Evolutionary conservation across 2,797 vertebrate genomes (phyloP), one percentile per base, ranked within the genome.

Genomic region (Crocidura indochinensis): DNA sequence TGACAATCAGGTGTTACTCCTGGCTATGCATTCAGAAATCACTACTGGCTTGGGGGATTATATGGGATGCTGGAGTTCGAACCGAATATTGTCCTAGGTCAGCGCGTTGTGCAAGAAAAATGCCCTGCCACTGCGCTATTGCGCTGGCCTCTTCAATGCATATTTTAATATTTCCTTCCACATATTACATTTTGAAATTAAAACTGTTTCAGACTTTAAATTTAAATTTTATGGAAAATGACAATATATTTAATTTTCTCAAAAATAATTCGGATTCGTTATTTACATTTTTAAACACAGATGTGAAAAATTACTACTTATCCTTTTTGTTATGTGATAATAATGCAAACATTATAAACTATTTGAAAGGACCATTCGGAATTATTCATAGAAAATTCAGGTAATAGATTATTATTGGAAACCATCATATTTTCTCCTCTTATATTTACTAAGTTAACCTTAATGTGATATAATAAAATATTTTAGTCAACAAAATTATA

Each of bases 231-330:
- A 56, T 76, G 6, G 3, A 76, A 85, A 89, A 75, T 91, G 44
- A 84, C 46, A 38, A 5, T 26, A 29, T 84, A 72, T 80, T 83
- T 56, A 56, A 78, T 84, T 89, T 87, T 76, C 1, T 22, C 44
- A 75, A 60, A 60, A 56, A 60, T 86, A 38, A 88, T 77, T 77
- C 49, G 31, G 6, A 46, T 31, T 9, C 56, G 38, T 38, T 38
- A 38, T 75, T 6, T 67, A 72, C 74, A 87, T 11, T 27, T 11
- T 11, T 64, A 3, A 38, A 0, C 68, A 31, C 67, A 79, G 27
- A 44, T 27, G 10, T 88, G 6, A 79, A 12, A 22, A 92, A 47
- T 69, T 79, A 65, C 19, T 49, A 10, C 20, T 60, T 6, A 79
- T 26, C 71, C 24, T 20, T 60, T 27, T 46, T 93, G 14, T 46